Percentiles rank a stretch among this genome's conserved stretches.
phyloP scores from a whole-genome alignment of 2,888 invertebrate species.

The Girardia tigrina region DNA sequence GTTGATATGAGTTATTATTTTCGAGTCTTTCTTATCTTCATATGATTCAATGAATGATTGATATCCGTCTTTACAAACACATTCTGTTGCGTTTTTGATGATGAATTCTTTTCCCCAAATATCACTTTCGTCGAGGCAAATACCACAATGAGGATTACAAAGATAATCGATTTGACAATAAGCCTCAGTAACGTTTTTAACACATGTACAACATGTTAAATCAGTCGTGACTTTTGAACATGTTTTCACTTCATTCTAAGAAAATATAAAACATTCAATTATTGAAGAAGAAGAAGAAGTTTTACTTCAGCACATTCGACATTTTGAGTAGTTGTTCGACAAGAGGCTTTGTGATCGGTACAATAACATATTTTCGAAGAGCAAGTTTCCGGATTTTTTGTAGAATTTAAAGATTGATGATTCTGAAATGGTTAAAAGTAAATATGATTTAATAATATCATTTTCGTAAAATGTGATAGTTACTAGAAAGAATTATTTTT shows the following conservation, averaged over 20 bases:
- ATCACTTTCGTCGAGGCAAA: background rate
- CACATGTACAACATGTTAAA: background rate
- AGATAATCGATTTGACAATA: conserved; percentile 2
- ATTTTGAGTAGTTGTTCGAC: background rate
- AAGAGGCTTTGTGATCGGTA: background rate
- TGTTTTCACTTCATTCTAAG: background rate
- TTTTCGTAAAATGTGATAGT: too few species aligned
- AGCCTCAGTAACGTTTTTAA: background rate
- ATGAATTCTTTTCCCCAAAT: background rate
- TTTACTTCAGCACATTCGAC: background rate
- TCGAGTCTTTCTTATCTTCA: background rate
- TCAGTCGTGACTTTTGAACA: background rate
- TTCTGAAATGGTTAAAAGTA: background rate
- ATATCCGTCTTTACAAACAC: background rate
- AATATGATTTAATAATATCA: too few species aligned
- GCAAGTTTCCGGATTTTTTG: background rate
- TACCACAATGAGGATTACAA: background rate
- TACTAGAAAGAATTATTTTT: too few species aligned
- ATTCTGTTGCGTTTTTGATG: background rate
- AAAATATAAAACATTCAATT: background rate
- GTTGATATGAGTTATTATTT: background rate
- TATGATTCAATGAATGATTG: background rate
- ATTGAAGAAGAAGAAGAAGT: background rate
- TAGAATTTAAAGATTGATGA: background rate
- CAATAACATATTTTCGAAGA: background rate